A percentile compares a stretch with the other conserved stretches of the same genome.
phyloP scores from a whole-genome alignment of 2,888 invertebrate species.

The Epsilonema sp. region DNA sequence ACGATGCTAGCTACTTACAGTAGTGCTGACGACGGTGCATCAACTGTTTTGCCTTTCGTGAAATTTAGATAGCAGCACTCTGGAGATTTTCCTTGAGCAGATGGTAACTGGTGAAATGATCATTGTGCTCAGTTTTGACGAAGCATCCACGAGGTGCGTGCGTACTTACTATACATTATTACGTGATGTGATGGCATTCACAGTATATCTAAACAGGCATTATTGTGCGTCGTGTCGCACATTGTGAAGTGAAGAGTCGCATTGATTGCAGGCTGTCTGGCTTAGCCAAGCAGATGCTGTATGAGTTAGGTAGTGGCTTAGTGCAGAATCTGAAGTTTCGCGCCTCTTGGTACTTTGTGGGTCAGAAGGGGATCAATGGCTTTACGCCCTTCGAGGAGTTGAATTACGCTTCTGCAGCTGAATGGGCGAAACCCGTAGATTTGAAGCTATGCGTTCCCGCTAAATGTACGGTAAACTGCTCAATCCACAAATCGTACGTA shows the following conservation, averaged over 20 bases:
- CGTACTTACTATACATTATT: no score
- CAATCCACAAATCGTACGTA: neutral
- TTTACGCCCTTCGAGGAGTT: slow-evolving; percentile 36
- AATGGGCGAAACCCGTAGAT: slow-evolving; percentile 33
- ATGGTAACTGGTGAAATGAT: slow-evolving; percentile 34
- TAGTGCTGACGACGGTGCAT: no score
- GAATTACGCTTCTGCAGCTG: slow-evolving; percentile 17
- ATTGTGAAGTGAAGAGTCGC: neutral
- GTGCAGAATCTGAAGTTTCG: slow-evolving; percentile 39
- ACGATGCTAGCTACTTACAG: no score
- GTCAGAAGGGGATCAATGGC: slow-evolving; percentile 37
- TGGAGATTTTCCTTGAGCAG: slow-evolving; percentile 33
- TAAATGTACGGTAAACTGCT: slow-evolving; percentile 19
- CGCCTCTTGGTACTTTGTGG: slow-evolving; percentile 39
- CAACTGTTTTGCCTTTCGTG: no score
- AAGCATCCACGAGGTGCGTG: slow-evolving; percentile 37
- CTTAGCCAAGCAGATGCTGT: slow-evolving; percentile 35
- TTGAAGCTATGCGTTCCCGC: slow-evolving; percentile 35
- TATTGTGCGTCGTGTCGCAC: no score
- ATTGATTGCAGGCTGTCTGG: slow-evolving; percentile 31
- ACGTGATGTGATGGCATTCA: neutral
- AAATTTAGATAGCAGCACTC: slow-evolving; percentile 31
- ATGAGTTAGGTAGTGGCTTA: slow-evolving; percentile 38
- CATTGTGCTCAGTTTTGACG: slow-evolving; percentile 38
- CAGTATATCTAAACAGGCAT: neutral